Percentiles rank a stretch among this genome's conserved stretches.
Evolutionary conservation across 2,888 invertebrate genomes (phyloP).

Genomic region (Blastobasis lacticolella): DNA sequence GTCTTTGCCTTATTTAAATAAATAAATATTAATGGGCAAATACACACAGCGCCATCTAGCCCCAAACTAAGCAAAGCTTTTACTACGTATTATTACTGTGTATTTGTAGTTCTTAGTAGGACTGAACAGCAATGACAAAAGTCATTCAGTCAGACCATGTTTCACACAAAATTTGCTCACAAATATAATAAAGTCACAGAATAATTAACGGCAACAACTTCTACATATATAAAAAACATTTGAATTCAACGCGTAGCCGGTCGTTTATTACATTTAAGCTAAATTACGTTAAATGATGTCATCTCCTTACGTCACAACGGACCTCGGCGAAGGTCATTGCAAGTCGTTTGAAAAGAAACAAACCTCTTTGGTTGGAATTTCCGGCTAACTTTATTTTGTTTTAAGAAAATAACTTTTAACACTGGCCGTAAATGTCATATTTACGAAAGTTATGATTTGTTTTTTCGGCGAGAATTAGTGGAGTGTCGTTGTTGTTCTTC

Average conservation of each 20-base stretch:
- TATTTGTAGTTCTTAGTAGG: not conserved
- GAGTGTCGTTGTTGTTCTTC: no score
- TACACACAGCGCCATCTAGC: no score
- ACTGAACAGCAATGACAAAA: constrained; percentile 1
- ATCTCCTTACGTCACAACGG: constrained; percentile 13
- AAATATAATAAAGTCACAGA: not conserved
- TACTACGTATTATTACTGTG: no score
- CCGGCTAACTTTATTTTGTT: no score
- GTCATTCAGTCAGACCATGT: not conserved
- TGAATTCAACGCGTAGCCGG: constrained; percentile 10
- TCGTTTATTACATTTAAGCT: constrained; percentile 17
- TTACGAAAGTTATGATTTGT: no score
- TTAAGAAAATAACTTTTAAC: no score
- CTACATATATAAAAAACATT: not conserved
- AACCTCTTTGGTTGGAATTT: no score
- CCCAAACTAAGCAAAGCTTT: no score
- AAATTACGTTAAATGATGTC: constrained; percentile 21
- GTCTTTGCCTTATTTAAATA: not conserved
- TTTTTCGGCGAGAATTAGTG: no score
- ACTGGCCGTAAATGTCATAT: no score
- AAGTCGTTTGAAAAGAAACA: not conserved
- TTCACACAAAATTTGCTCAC: not conserved
- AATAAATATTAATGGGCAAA: no score
- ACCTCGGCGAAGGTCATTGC: constrained; percentile 10
- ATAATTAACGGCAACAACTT: not conserved